A percentile compares a stretch with the other conserved stretches of the same genome.
phyloP scores from a whole-genome alignment of 2,888 invertebrate species.

The Agrilus biguttatus region DNA sequence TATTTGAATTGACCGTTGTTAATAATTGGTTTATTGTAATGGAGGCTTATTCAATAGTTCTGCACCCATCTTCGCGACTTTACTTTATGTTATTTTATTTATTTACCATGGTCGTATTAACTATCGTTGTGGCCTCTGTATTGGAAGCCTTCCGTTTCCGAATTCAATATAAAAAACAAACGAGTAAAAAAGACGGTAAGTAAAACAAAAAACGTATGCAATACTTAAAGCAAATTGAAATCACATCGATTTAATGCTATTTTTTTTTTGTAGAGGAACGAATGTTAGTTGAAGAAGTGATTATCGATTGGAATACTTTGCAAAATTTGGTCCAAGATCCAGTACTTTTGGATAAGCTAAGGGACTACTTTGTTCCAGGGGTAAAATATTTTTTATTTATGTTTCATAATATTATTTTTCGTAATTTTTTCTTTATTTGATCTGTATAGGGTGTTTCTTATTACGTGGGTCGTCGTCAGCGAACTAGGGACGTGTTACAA shows the following conservation, averaged over 20 bases:
- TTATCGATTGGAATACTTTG: constrained; percentile 55
- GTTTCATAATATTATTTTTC: no score
- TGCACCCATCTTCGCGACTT: constrained; percentile 57
- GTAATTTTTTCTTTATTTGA: no score
- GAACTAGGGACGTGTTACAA: constrained; percentile 63
- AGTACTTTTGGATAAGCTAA: constrained; percentile 34
- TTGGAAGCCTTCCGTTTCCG: constrained; percentile 77
- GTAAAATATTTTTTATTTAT: constrained; percentile 10
- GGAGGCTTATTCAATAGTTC: constrained; percentile 67
- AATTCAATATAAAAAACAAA: constrained; percentile 73
- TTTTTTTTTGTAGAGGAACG: constrained; percentile 46
- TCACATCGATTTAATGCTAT: neutral
- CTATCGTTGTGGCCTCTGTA: constrained; percentile 79
- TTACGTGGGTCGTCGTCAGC: constrained; percentile 58
- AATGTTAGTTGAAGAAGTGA: constrained; percentile 59
- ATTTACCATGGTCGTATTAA: constrained; percentile 81
- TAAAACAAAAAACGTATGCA: constrained; percentile 3
- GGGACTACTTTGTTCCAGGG: constrained; percentile 34
- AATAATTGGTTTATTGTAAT: constrained; percentile 90
- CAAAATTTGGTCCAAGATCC: constrained; percentile 40
- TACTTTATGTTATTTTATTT: constrained; percentile 84
- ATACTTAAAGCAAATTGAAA: neutral
- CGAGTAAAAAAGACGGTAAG: constrained; percentile 60
- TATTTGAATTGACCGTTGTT: constrained; percentile 81
- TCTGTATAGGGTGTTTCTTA: constrained; percentile 39